These are phyloP conservation scores for Leptarthrus brevirostris DNA, from an alignment of 2,888 invertebrate genomes.

Conservation along the genomic window DNA sequence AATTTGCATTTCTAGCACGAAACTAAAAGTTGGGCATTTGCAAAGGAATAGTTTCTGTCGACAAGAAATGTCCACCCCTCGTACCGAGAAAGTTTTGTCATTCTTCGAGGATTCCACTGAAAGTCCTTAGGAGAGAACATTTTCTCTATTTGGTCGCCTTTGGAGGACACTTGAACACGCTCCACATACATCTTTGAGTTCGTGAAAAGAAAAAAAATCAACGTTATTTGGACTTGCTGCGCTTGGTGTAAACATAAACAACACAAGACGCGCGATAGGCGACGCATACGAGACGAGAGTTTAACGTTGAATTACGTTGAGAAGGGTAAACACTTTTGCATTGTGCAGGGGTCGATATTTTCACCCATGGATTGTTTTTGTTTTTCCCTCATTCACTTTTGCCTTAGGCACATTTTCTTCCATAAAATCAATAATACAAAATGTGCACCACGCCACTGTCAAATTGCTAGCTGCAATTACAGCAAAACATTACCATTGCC, in stretches of 20 bases:
- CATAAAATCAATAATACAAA: conserved; percentile 37
- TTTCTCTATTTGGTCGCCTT: not conserved
- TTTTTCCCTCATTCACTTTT: conserved; percentile 5
- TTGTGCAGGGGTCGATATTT: conserved; percentile 28
- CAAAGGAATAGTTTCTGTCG: not conserved
- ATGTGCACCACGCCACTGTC: conserved; percentile 19
- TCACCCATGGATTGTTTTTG: conserved; percentile 28
- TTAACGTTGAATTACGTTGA: too few relatives aligned
- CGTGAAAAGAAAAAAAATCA: conserved; percentile 31
- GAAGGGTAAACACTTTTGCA: conserved; percentile 4
- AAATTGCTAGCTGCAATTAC: not conserved
- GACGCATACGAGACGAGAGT: too few relatives aligned
- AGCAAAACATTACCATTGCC: not conserved
- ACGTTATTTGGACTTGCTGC: not conserved
- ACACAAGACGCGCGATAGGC: not conserved
- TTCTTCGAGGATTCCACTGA: not conserved
- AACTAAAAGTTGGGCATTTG: not conserved
- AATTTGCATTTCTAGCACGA: not conserved
- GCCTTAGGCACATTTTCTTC: conserved; percentile 9
- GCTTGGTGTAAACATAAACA: conserved; percentile 34
- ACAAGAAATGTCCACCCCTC: not conserved
- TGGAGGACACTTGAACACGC: conserved; percentile 17
- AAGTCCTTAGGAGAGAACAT: not conserved
- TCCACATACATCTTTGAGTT: conserved; percentile 5
- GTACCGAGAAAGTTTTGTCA: too few relatives aligned